Evolutionary conservation across 2,888 invertebrate genomes (phyloP).

Genomic region (Drosophila acutilabella): DNA sequence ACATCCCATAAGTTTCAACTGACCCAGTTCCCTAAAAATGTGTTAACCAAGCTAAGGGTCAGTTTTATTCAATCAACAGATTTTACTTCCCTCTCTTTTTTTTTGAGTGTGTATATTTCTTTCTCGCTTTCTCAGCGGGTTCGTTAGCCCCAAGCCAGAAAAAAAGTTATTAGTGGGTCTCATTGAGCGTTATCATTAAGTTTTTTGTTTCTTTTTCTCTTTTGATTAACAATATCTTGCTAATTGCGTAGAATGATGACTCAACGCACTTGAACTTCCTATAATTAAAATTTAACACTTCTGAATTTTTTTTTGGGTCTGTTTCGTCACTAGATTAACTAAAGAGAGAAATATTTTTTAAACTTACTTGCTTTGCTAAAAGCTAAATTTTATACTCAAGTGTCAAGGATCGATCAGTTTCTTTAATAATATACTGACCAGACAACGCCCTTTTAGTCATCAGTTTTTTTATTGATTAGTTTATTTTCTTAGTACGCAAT

Average conservation of each 20-base stretch:
- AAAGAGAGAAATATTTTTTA: not conserved
- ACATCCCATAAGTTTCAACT: not conserved
- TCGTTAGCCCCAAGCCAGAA: conserved; percentile 10
- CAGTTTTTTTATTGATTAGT: not conserved
- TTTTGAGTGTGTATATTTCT: conserved; percentile 5
- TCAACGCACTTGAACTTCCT: conserved; percentile 4
- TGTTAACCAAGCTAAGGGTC: conserved; percentile 9
- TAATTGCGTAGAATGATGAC: conserved; percentile 29
- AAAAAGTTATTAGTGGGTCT: not conserved
- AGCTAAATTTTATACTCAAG: not conserved
- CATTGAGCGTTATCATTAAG: conserved; percentile 10
- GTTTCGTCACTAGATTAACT: not conserved
- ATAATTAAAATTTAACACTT: no score
- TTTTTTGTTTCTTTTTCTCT: not conserved
- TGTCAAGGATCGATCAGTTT: not conserved
- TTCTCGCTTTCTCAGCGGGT: conserved; percentile 4
- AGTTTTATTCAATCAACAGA: conserved; percentile 3
- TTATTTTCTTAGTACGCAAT: not conserved
- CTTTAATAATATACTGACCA: no score
- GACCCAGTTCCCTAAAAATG: not conserved
- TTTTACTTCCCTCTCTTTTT: not conserved
- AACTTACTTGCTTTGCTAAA: no score
- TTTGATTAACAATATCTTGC: conserved; percentile 42
- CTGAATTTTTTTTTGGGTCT: no score
- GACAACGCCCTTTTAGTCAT: not conserved